Base-by-base conservation (phyloP, 1,140 invertebrate genomes). In the Magallana ariakensis region DNA sequence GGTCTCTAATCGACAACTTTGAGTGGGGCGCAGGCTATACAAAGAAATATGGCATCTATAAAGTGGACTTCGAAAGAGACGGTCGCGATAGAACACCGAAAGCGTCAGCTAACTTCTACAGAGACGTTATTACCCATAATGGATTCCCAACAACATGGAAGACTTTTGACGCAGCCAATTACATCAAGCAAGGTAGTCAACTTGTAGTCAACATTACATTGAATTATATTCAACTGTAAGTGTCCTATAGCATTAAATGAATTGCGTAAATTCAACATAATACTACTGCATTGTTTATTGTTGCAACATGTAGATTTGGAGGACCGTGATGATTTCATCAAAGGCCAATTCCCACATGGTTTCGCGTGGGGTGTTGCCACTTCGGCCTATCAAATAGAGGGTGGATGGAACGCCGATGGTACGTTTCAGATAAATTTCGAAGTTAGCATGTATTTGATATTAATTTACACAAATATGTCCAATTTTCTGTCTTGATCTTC, bases 1-100 rank as follows among this genome's bases (percentile, higher is more conserved):
- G 97, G 97, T 96, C 96, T 89, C 92, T 98, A 0, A 93, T 97
- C 87, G 97, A 98, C 89, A 97, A 97, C 93, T 97, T 97, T 92
- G 97, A 98, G 94, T 97, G 97, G 97, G 92, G 93, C 0, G 90
- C 88, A 46, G 95, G 95, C 4, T 95, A 94, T 88, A 91, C 86
- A 6, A 94, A 96, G 87, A 96, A 96, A 89, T 97, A 97, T 92
- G 97, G 97, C 1, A 91, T 98, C 0, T 96, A 96, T 89, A 95
- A 96, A 26, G 96, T 98, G 0, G 96, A 98, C 92, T 97, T 97
- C 91, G 95, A 94, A 0, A 95, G 96, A 89, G 95, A 96, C 0
- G 93, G 96, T 6, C 95, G 96, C 87, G 96, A 95, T 7, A 95
- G 97, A 87, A 97, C 95, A 1, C 95, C 96, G 0, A 97, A 97